A percentile compares a stretch with the other conserved stretches of the same genome.
Conservation (phyloP, 1,140 invertebrate species). For the Pogonomyrmex californicus region DNA sequence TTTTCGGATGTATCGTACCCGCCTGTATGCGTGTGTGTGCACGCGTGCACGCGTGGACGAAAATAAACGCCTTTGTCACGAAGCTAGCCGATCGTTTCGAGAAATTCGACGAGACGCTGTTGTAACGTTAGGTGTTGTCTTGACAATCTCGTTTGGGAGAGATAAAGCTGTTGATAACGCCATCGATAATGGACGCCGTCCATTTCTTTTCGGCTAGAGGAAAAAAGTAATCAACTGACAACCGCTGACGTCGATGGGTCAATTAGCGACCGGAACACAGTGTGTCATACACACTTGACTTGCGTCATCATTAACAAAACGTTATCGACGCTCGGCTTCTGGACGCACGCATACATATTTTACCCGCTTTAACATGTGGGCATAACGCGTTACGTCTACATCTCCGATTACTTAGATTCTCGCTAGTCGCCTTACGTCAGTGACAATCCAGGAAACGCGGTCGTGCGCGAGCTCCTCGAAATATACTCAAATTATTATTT, state of each 20-base stretch:
- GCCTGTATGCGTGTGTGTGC: neutral
- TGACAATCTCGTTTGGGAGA: neutral
- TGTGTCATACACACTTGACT: neutral
- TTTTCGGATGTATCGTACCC: constrained; percentile 65
- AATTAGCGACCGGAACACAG: constrained; percentile 9
- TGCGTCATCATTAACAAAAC: neutral
- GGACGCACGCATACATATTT: neutral
- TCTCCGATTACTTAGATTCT: constrained; percentile 32
- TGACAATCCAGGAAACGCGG: constrained; percentile 41
- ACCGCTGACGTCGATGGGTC: neutral
- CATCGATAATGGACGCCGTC: too few relatives aligned
- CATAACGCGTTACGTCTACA: neutral
- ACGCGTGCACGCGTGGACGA: constrained; percentile 54
- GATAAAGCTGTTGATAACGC: neutral
- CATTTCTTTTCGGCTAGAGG: neutral
- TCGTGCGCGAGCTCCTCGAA: constrained; percentile 45
- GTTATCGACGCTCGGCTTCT: constrained; percentile 9
- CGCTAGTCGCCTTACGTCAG: constrained; percentile 17
- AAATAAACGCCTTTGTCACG: constrained; percentile 66
- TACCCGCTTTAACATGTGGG: constrained; percentile 11
- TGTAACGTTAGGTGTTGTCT: too few relatives aligned
- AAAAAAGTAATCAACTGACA: neutral
- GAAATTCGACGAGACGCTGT: neutral
- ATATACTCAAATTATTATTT: constrained; percentile 53
- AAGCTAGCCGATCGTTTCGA: neutral